These are phyloP conservation scores for Napeogenes sylphis DNA, from an alignment of 2,888 invertebrate species.

Conservation along the genomic window DNA sequence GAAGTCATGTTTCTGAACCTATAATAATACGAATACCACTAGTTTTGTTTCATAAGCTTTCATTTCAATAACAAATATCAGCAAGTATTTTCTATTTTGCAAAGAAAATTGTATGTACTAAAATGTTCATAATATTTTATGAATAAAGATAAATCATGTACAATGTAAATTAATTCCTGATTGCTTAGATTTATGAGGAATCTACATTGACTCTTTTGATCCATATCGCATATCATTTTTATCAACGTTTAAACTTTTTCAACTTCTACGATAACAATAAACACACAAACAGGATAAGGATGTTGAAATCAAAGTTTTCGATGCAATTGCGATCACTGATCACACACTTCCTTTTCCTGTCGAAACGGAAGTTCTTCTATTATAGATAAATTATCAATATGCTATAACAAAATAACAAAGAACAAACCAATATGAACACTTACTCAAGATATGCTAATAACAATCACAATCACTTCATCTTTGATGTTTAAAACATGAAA, in stretches of 20 bases:
- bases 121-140: background rate
- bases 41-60: background rate
- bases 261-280: slow-evolving; percentile 12
- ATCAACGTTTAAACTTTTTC: slow-evolving; percentile 16
- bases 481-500: slow-evolving; percentile 24
- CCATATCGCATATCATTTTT: slow-evolving; percentile 4
- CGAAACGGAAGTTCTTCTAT: slow-evolving; percentile 42
- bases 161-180: background rate
- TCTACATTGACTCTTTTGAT: slow-evolving; percentile 3
- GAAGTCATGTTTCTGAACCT: slow-evolving; percentile 44
- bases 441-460: slow-evolving; percentile 17
- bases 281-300: slow-evolving; percentile 50
- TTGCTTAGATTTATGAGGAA: slow-evolving; percentile 2
- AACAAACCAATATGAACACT: slow-evolving; percentile 17
- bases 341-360: slow-evolving; percentile 78
- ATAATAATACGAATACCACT: slow-evolving; percentile 2
- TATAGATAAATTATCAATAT: slow-evolving; percentile 27
- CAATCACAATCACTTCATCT: slow-evolving; percentile 14
- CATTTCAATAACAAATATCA: background rate
- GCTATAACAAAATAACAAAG: slow-evolving; percentile 6
- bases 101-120: background rate
- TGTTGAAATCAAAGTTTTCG: slow-evolving; percentile 37
- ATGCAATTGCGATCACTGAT: slow-evolving; percentile 56
- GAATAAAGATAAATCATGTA: background rate
- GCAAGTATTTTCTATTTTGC: background rate